Evolutionary conservation across 2,888 invertebrate genomes (phyloP), one percentile per base, ranked within the genome.

Genomic region (Hirtodrosophila cameraria): DNA sequence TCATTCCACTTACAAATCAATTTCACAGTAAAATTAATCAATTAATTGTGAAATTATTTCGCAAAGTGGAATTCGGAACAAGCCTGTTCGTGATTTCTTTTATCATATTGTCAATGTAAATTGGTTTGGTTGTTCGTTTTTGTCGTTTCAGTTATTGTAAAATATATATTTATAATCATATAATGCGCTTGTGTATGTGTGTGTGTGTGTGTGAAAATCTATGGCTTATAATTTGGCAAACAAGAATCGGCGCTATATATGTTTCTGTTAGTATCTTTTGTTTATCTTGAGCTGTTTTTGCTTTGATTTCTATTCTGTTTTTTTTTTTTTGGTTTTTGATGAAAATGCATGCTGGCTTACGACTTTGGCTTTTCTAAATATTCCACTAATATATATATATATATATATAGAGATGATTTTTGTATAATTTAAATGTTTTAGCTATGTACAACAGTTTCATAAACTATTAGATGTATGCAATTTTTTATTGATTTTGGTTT

Each of bases 261-360:
- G 3, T 43, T 0, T 11, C 3, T 46, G 23, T 2, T 23, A 23
- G n/a, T n/a, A 28, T 45, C 33, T 48, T 38, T 35, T 27, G 36
- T 49, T 46, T 58, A 58, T 54, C 45, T 41, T 61, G 46, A 53
- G 55, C 57, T 60, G 50, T 30, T 54, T 60, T 58, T 23, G 18
- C 18, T 20, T 60, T 63, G 42, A 52, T 31, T 20, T 23, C 13
- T 57, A 13, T 23, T 23, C n/a, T 50, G 42, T 60, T 46, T 49
- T 54, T 38, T 59, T 68, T 27, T 38, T 59, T 54, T 58, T 42
- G 43, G 1, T 18, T 9, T n/a, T 57, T 11, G 65, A 68, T 81
- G 84, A 71, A 82, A 83, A 83, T 83, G 83, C 84, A 84, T 81
- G 82, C 83, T 83, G 83, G 84, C 58, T 82, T 75, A 78, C 79